Evolutionary conservation across 2,888 invertebrate genomes (phyloP), one percentile per base, ranked within the genome.

Genomic region (Standfussiana lucernea): DNA sequence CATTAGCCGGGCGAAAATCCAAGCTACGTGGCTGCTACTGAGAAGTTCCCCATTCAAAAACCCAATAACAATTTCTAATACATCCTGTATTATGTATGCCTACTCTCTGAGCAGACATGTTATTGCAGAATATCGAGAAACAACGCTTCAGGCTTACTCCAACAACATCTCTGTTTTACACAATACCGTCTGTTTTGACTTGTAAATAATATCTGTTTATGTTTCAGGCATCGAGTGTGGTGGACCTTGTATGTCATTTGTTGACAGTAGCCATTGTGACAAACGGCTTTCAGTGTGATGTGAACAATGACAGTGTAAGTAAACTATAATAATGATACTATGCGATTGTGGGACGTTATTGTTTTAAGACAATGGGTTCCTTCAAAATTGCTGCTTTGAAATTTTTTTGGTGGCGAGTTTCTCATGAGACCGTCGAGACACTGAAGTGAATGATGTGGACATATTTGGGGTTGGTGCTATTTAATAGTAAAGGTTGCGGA

Each of bases 251-350:
- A 37, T 92, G 89, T 74, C 95, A 95, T 75, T 73, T 95, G 35
- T 77, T 93, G 71, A 91, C 93, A 1, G 92, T 95, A 0, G 92
- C 92, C 15, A 90, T 94, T 76, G 88, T 93, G 18, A 92, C 95
- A 13, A 89, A 91, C 50, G 95, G 95, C 2, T 95, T 95, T 86
- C 94, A 95, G 72, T 95, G 95, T 69, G 95, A 95, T 67, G 90
- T 93, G 35, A 90, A 90, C 79, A 86, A 87, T 64, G 89, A 91
- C 0, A 90, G 86, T 42, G 95, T 95, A 77, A 93, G 94, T 94
- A 85, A 85, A 32, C 10, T 67, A 77, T 6, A 40, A 40, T 69
- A 18, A 65, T 71, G 28, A 67, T 81, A 4, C 50, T 64, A 67
- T 59, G 86, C 21, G n/a, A 61, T 56, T 50, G 32, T 53, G 56